Evolutionary conservation across 2,113 vertebrate genomes (phyloP).

Genomic region (Chitala chitala): DNA sequence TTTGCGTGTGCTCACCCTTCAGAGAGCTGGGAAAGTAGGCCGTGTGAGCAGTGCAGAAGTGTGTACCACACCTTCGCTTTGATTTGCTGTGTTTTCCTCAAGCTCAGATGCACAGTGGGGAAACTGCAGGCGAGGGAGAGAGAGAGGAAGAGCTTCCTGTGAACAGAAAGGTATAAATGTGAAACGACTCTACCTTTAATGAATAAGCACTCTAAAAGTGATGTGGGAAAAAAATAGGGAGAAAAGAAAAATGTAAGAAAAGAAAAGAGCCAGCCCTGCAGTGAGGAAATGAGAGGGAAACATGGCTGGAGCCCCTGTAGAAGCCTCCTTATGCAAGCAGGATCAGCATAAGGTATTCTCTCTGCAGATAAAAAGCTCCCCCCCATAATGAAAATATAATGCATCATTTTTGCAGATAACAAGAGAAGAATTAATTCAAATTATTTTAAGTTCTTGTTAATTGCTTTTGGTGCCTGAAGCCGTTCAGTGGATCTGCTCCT

Average conservation of each 20-base stretch:
- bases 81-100: conserved; percentile 29
- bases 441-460: conserved; percentile 74
- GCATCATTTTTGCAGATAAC: conserved; percentile 66
- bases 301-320: conserved; percentile 47
- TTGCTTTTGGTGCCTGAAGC: conserved; percentile 71
- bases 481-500: conserved; percentile 50
- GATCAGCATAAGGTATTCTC: conserved; percentile 64
- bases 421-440: conserved; percentile 68
- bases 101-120: conserved; percentile 22
- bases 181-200: conserved; percentile 44
- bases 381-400: conserved; percentile 69
- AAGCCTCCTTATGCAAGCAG: conserved; percentile 51
- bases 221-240: conserved; percentile 20
- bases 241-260: conserved; percentile 29
- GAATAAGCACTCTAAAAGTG: conserved; percentile 41
- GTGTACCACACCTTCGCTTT: conserved; percentile 23
- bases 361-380: conserved; percentile 62
- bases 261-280: conserved; percentile 29
- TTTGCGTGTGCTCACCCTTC: background rate
- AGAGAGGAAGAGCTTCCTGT: conserved; percentile 20
- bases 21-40: background rate
- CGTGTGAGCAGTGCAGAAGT: conserved; percentile 1
- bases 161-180: conserved; percentile 43
- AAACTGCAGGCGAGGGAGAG: conserved; percentile 16
- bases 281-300: background rate